Base-by-base conservation (phyloP, 2,888 invertebrate genomes). In the Folsomia manolachei region DNA sequence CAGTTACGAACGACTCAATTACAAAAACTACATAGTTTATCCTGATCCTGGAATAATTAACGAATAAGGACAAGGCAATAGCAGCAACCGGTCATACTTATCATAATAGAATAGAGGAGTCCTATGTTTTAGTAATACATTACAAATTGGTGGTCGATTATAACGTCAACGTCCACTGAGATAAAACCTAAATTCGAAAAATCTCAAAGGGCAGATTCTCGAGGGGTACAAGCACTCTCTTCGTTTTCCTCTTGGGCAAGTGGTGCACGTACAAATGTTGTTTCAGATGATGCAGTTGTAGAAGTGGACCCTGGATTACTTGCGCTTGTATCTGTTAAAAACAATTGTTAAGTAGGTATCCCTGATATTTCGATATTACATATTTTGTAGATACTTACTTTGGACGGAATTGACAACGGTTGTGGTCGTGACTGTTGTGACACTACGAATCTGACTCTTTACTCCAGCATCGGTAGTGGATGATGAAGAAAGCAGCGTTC, bases 341-440 rank as follows among this genome's bases (percentile, higher is more conserved):
- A 52, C 19, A 64, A 56, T 26, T 71, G 7, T 52, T 53, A 19
- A 62, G n/a, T n/a, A n/a, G n/a, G n/a, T n/a, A n/a, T n/a, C n/a
- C n/a, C n/a, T n/a, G n/a, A n/a, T n/a, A n/a, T n/a, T n/a, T n/a
- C n/a, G n/a, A n/a, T n/a, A n/a, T n/a, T n/a, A n/a, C n/a, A n/a
- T n/a, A n/a, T n/a, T 60, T 56, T 60, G 39, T 64, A 63, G 19
- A 63, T 39, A 53, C 73, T 64, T 74, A 76, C 76, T 76, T 71
- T 74, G 76, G 62, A 76, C 67, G 62, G 78, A 78, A 72, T 78
- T 78, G 2, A 78, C 78, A 24, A 78, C 76, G 1, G 76, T 78
- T 2, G 78, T 78, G 11, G 78, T 78, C 19, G 78, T 78, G 39
- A 78, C 78, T 39, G 56, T 78, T 52, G 78, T 78, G 9, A 78